Evolutionary conservation across 64 coral and sea anemone species (phyloP).

Genomic region (Porites australiensis): DNA sequence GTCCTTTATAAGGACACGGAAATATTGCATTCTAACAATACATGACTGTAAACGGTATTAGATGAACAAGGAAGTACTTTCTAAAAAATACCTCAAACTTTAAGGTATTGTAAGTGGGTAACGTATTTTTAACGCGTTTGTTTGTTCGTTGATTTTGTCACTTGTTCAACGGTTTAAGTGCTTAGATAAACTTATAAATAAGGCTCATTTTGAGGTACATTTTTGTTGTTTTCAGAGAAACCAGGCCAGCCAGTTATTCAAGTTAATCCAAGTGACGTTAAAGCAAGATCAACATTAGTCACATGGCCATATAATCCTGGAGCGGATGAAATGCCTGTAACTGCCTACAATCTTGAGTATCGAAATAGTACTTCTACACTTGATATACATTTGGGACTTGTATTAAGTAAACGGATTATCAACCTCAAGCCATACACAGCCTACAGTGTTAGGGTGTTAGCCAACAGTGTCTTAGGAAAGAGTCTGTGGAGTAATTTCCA

Average conservation of each 20-base stretch:
- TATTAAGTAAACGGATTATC: not conserved
- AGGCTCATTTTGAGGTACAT: too few relatives aligned
- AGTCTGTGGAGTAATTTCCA: not conserved
- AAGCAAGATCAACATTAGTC: not conserved
- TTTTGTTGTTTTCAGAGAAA: not conserved
- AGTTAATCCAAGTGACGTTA: not conserved
- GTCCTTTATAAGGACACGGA: too few relatives aligned
- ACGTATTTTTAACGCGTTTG: too few relatives aligned
- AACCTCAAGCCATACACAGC: slow-evolving; percentile 6
- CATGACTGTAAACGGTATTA: too few relatives aligned
- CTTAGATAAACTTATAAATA: too few relatives aligned
- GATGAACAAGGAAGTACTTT: too few relatives aligned
- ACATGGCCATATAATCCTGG: not conserved
- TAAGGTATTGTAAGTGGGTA: too few relatives aligned
- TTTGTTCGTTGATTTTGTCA: too few relatives aligned
- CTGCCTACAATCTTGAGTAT: not conserved
- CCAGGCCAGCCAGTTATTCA: not conserved
- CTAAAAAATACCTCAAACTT: too few relatives aligned
- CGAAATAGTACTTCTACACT: not conserved
- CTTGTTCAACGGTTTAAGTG: too few relatives aligned
- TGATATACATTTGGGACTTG: not conserved
- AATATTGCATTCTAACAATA: too few relatives aligned
- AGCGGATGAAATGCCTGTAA: not conserved
- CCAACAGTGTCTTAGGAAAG: not conserved
- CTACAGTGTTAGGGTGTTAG: not conserved